Base-by-base conservation (phyloP, 2,888 invertebrate genomes). In the Phortica magna region DNA sequence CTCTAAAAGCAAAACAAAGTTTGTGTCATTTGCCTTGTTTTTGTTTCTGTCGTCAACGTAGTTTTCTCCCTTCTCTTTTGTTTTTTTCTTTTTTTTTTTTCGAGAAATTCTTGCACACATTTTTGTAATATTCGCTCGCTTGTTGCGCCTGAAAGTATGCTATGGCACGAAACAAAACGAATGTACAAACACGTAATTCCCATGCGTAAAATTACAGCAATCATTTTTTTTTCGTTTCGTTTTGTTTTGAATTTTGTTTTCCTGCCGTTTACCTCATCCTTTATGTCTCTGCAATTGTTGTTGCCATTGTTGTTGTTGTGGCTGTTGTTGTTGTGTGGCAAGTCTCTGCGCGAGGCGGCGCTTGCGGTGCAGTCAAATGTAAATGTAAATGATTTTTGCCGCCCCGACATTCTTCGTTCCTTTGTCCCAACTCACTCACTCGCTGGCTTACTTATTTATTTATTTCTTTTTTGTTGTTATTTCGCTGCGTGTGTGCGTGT, bases 131-230 rank as follows among this genome's bases (percentile, higher is more conserved):
- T 59, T 59, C 31, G 31, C 17, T 19, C 59, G 59, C 59, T 59
- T 59, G 59, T 64, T 64, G 64, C 64, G 64, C 64, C 64, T 64
- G 64, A 22, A 39, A 64, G 14, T 64, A 7, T 64, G 64, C 64
- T 64, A 31, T 17, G 17, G 19, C 19, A 7, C 7, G 59, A 19
- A 19, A 6, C 9, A 57, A 14, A n/a, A 57, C 7, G 57, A 57
- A 14, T 17, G 19, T 7, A 57, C n/a, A 14, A 14, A 7, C 7
- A 9, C 31, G 31, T 64, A 64, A 64, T 64, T 64, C 64, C 64
- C 64, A 31, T 31, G 64, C 64, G 64, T 64, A 64, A 64, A 64
- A 64, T 64, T 64, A 9, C 31, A 31, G 39, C 64, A 64, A 64
- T 39, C 64, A 10, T 64, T 64, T 59, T 31, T n/a, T 53, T 53